A percentile compares a stretch with the other conserved stretches of the same genome.
phyloP scores from a whole-genome alignment of 2,797 vertebrate species.

The Garrulus glandarius region DNA sequence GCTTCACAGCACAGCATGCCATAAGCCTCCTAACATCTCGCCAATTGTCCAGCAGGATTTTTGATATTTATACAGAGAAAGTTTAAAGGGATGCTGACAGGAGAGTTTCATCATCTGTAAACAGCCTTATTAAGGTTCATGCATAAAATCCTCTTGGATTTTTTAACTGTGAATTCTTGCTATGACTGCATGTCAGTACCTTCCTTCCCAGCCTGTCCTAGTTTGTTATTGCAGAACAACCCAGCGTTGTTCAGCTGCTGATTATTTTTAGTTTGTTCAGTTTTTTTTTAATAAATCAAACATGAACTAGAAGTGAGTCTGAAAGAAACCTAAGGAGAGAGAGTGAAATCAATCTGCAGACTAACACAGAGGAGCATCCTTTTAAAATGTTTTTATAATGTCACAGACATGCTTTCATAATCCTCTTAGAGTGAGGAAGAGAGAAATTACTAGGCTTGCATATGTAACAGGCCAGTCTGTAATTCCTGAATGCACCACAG shows the following conservation, averaged over 20 bases:
- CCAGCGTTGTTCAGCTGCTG: not conserved
- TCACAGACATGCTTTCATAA: not conserved
- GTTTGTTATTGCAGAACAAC: not conserved
- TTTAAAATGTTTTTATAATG: not conserved
- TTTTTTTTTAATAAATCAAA: not conserved
- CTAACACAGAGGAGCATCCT: not conserved
- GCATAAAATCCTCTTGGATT: slow-evolving; percentile 19
- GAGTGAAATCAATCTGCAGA: not conserved
- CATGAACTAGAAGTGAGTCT: not conserved
- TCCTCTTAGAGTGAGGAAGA: not conserved
- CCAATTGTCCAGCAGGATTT: slow-evolving; percentile 44
- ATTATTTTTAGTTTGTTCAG: not conserved
- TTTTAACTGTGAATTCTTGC: not conserved
- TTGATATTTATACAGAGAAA: slow-evolving; percentile 40
- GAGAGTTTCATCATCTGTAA: slow-evolving; percentile 25
- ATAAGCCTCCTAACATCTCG: not conserved
- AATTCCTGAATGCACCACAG: not conserved
- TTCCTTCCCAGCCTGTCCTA: not conserved
- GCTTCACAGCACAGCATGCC: slow-evolving; percentile 27
- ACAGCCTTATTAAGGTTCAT: slow-evolving; percentile 22
- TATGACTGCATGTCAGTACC: not conserved
- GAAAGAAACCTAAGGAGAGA: not conserved
- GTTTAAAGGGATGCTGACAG: slow-evolving; percentile 29
- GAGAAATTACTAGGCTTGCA: not conserved
- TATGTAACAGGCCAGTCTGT: not conserved